These are phyloP conservation scores for Diplazon laetatorius DNA, from an alignment of 2,888 invertebrate species.

Conservation along the genomic window DNA sequence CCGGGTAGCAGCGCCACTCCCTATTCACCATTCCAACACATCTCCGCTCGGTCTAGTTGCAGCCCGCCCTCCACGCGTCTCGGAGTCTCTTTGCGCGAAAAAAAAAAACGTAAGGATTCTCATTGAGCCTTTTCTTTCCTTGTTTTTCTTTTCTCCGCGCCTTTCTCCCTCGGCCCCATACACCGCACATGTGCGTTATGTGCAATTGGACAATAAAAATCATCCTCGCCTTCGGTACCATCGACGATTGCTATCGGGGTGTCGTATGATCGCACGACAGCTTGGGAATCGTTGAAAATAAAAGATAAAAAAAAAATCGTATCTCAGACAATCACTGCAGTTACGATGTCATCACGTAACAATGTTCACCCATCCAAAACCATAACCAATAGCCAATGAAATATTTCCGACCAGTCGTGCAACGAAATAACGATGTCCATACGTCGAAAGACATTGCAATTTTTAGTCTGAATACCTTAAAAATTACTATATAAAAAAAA, in stretches of 20 bases:
- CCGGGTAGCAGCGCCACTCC: constrained; percentile 33
- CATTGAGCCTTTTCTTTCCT: constrained; percentile 36
- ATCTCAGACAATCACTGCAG: constrained; percentile 1
- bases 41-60: background rate
- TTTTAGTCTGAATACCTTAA: background rate
- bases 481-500: too few relatives aligned
- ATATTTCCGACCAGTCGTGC: background rate
- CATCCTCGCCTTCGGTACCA: constrained; percentile 10
- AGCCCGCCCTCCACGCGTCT: constrained; percentile 13
- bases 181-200: constrained; percentile 1
- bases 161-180: constrained; percentile 7
- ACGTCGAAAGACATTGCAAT: background rate
- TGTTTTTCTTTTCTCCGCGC: constrained; percentile 13
- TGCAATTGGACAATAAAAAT: constrained; percentile 50
- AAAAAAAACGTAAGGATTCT: constrained; percentile 45
- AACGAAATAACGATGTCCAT: background rate
- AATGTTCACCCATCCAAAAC: background rate
- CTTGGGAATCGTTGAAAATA: constrained; percentile 1
- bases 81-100: constrained; percentile 18
- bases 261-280: background rate
- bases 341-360: background rate
- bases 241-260: constrained; percentile 9
- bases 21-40: constrained; percentile 43
- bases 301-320: background rate
- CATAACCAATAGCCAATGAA: background rate